Conservation (phyloP, 2,113 vertebrate species). For the Cyanoramphus novaezelandiae region DNA sequence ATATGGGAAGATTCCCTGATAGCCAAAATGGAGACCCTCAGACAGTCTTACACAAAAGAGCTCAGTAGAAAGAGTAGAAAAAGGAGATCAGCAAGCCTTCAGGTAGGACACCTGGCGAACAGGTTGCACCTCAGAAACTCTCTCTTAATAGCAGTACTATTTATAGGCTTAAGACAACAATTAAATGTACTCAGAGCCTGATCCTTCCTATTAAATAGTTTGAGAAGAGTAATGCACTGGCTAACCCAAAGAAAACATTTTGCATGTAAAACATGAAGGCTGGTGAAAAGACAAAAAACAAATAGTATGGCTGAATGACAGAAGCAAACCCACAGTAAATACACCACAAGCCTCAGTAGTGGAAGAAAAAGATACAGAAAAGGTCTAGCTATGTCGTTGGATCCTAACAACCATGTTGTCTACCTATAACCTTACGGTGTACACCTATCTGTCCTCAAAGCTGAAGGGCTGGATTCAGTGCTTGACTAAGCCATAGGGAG, state of each 20-base stretch:
- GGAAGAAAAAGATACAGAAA: background rate
- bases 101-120: background rate
- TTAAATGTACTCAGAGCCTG: background rate
- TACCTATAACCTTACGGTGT: background rate
- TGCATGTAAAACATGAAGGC: background rate
- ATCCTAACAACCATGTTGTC: background rate
- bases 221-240: background rate
- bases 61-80: background rate
- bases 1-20: background rate
- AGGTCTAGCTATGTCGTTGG: background rate
- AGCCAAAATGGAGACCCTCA: background rate
- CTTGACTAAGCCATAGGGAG: background rate
- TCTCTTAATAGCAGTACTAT: background rate
- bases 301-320: background rate
- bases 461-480: fast-evolving
- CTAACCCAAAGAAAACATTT: background rate
- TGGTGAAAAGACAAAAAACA: background rate
- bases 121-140: background rate
- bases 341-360: background rate
- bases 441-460: background rate
- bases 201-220: background rate
- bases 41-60: background rate
- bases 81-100: background rate
- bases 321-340: background rate
- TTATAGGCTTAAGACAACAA: background rate